phyloP scores from a whole-genome alignment of 92 coral and sea anemone species.

The Actinostola sp. region DNA sequence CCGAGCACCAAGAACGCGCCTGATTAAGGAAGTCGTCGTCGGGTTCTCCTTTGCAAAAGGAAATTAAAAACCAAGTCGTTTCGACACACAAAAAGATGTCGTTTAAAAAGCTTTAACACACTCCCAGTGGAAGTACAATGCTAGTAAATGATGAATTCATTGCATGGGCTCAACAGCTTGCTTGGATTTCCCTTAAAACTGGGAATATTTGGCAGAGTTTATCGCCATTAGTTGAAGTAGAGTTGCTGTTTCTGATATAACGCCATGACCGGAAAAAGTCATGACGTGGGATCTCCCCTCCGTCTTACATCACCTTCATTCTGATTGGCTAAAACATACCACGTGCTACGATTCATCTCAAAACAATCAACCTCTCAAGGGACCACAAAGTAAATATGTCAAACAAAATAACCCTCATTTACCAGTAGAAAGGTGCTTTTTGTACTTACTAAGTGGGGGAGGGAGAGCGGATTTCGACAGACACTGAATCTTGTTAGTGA shows the following conservation, averaged over 20 bases:
- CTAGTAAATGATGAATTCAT: slow-evolving; percentile 81
- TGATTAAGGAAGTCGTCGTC: slow-evolving; percentile 53
- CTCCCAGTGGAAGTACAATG: slow-evolving; percentile 99
- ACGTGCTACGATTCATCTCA: slow-evolving; percentile 22
- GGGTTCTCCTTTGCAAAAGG: slow-evolving; percentile 87
- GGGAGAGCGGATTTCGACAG: neutral
- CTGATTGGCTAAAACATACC: slow-evolving; percentile 29
- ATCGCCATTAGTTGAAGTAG: slow-evolving; percentile 30
- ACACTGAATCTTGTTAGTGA: too few relatives aligned
- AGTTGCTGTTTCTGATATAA: slow-evolving; percentile 37
- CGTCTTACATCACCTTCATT: slow-evolving; percentile 65
- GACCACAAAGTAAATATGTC: neutral
- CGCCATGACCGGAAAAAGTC: slow-evolving; percentile 84
- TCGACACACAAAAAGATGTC: slow-evolving; percentile 93
- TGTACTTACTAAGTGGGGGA: neutral
- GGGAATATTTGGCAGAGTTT: slow-evolving; percentile 33
- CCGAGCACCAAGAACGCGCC: slow-evolving; percentile 68
- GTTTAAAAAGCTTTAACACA: slow-evolving; percentile 59
- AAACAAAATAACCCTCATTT: slow-evolving; percentile 5
- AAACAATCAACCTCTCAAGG: slow-evolving; percentile 5
- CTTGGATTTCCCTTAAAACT: slow-evolving; percentile 53
- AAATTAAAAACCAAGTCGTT: slow-evolving; percentile 68
- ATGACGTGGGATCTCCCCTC: slow-evolving; percentile 87
- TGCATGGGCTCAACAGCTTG: slow-evolving; percentile 59
- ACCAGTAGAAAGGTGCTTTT: neutral